These are phyloP conservation scores for Gastracanthus pulcherrimus DNA, from an alignment of 2,888 invertebrate species.

Conservation along the genomic window DNA sequence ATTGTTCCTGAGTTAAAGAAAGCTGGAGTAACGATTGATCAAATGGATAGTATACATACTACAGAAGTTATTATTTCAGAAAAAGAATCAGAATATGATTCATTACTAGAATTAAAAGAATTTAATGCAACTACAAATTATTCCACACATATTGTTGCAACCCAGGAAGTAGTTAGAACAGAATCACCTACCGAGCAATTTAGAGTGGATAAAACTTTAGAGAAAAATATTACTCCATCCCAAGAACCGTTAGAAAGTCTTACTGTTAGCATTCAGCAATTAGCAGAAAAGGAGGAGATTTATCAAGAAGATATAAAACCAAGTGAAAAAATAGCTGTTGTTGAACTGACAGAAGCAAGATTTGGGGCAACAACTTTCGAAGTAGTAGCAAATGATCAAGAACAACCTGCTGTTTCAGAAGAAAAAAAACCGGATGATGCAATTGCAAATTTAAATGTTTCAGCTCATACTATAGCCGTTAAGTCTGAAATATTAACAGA, in stretches of 20 bases:
- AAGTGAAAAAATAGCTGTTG: slow-evolving; percentile 75
- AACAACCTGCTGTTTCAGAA: slow-evolving; percentile 66
- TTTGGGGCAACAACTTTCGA: slow-evolving; percentile 71
- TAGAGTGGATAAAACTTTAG: slow-evolving; percentile 69
- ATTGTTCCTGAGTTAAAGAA: slow-evolving; percentile 74
- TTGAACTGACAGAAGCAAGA: slow-evolving; percentile 73
- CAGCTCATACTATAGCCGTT: slow-evolving; percentile 77
- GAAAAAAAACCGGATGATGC: slow-evolving; percentile 66
- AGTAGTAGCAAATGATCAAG: slow-evolving; percentile 72
- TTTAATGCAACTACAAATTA: slow-evolving; percentile 78
- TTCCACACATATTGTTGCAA: slow-evolving; percentile 78
- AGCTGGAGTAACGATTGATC: slow-evolving; percentile 76
- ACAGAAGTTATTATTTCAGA: slow-evolving; percentile 79
- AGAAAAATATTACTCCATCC: slow-evolving; percentile 60
- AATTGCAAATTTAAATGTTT: slow-evolving; percentile 73
- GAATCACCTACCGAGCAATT: slow-evolving; percentile 76
- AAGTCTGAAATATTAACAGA: slow-evolving; percentile 78
- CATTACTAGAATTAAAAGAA: slow-evolving; percentile 72
- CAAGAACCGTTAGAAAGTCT: slow-evolving; percentile 74
- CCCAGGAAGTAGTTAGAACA: slow-evolving; percentile 78
- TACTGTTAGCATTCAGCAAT: slow-evolving; percentile 72
- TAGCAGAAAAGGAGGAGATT: slow-evolving; percentile 78
- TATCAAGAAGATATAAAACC: slow-evolving; percentile 74
- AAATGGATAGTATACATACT: slow-evolving; percentile 78
- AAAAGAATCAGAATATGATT: slow-evolving; percentile 78